Evolutionary conservation across 2,888 invertebrate genomes (phyloP).

Genomic region (Mayetiola destructor): DNA sequence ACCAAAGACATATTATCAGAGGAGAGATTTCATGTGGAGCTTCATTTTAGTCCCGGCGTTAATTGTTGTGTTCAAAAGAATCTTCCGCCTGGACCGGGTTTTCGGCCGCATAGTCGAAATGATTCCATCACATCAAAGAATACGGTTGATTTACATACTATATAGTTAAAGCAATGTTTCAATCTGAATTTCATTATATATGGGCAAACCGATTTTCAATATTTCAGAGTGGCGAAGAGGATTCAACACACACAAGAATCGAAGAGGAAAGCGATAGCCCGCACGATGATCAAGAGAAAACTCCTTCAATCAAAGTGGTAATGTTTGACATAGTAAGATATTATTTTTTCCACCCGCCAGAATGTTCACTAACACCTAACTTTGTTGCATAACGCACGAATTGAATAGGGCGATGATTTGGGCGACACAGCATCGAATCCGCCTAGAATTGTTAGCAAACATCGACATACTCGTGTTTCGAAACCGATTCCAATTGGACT

Average conservation of each 20-base stretch:
- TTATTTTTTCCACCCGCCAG: too few relatives aligned
- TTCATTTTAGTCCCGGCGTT: conserved; percentile 97
- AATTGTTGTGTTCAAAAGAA: conserved; percentile 94
- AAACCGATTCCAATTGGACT: conserved; percentile 58
- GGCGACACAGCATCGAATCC: conserved; percentile 22
- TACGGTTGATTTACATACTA: conserved; percentile 31
- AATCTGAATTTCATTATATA: conserved; percentile 16
- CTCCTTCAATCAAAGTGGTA: not conserved
- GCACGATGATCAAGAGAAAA: not conserved
- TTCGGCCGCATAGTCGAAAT: conserved; percentile 79
- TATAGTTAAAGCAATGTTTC: not conserved
- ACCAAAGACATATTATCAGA: conserved; percentile 86
- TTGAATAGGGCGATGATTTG: conserved; percentile 18
- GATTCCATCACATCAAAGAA: conserved; percentile 54
- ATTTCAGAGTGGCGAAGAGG: conserved; percentile 47
- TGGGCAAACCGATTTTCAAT: conserved; percentile 19
- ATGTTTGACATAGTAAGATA: conserved; percentile 9
- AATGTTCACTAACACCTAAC: too few relatives aligned
- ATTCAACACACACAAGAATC: conserved; percentile 49
- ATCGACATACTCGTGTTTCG: conserved; percentile 42
- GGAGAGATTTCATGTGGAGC: conserved; percentile 91
- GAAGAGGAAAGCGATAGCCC: conserved; percentile 52
- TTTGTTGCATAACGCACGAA: conserved; percentile 23
- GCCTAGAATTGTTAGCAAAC: conserved; percentile 28
- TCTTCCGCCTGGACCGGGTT: conserved; percentile 82